Conservation (phyloP, 2,888 invertebrate genomes). For the Stictocephala bisonia region DNA sequence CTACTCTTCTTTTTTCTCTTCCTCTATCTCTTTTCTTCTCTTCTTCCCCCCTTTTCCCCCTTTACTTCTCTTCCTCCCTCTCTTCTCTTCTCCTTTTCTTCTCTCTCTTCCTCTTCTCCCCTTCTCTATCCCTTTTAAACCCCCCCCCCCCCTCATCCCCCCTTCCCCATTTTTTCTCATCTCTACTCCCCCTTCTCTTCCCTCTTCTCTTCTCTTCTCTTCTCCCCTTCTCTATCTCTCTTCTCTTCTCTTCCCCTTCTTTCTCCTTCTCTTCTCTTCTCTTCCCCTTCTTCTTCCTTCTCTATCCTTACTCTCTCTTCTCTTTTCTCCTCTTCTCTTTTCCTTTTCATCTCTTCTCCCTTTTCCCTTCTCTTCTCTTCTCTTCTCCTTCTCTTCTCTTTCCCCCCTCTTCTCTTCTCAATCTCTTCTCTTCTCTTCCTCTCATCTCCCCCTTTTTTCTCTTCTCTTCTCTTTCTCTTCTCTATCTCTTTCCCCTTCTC, state of each 20-base stretch:
- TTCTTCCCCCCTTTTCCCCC: not conserved
- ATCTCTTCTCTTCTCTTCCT: not conserved
- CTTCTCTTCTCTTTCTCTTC: not conserved
- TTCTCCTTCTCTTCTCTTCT: not conserved
- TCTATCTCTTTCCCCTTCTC: not conserved
- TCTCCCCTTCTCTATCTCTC: not conserved
- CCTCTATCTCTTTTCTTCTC: not conserved
- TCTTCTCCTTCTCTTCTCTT: not conserved
- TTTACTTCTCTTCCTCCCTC: not conserved
- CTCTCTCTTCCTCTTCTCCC: not conserved
- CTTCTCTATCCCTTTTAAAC: not conserved
- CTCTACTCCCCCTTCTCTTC: not conserved
- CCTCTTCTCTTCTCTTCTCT: not conserved
- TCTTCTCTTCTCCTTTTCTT: not conserved
- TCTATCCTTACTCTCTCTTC: not conserved
- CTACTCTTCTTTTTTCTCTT: not conserved
- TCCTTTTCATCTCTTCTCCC: not conserved
- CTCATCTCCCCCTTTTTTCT: not conserved
- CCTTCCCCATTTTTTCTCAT: not conserved
- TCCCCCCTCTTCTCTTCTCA: not conserved
- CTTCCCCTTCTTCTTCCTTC: not conserved
- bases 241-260: not conserved
- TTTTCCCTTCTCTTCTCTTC: not conserved
- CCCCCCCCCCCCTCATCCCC: not conserved
- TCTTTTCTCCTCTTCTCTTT: not conserved